A percentile compares a stretch with the other conserved stretches of the same genome.
phyloP scores from a whole-genome alignment of 2,113 vertebrate genomes.

The Thryonomys swinderianus region DNA sequence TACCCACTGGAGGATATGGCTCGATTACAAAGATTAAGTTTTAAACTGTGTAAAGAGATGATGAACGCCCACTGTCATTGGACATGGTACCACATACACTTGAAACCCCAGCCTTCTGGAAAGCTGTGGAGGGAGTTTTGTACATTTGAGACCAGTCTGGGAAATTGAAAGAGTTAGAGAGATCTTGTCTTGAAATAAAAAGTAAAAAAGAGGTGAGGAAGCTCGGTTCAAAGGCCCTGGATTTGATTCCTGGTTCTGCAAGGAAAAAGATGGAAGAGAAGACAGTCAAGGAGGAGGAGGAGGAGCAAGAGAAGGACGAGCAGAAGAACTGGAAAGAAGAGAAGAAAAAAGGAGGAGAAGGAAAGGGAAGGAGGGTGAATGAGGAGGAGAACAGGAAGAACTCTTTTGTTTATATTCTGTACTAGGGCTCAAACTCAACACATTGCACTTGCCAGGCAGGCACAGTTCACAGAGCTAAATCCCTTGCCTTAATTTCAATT shows the following conservation, averaged over 20 bases:
- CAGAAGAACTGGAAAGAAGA: neutral
- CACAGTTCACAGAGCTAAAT: too few relatives aligned
- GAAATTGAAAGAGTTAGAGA: neutral
- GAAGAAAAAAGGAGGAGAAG: too few relatives aligned
- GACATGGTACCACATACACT: neutral
- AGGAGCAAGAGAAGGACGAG: neutral
- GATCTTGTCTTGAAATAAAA: neutral
- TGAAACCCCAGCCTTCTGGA: neutral
- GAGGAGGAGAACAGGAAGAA: neutral
- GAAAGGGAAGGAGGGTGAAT: neutral
- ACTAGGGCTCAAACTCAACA: too few relatives aligned
- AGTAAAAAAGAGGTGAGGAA: neutral
- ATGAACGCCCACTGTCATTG: too few relatives aligned
- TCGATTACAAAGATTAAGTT: neutral
- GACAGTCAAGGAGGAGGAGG: too few relatives aligned
- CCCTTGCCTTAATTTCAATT: too few relatives aligned
- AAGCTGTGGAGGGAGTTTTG: neutral
- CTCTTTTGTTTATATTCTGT: too few relatives aligned
- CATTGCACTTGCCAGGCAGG: too few relatives aligned
- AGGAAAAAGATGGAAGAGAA: neutral
- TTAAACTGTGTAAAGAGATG: neutral
- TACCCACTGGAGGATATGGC: neutral
- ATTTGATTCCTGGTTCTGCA: neutral
- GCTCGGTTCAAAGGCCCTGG: neutral
- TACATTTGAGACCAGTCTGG: too few relatives aligned